These are phyloP conservation scores for Psix sp. DNA, from an alignment of 1,140 invertebrate species.

Conservation along the genomic window DNA sequence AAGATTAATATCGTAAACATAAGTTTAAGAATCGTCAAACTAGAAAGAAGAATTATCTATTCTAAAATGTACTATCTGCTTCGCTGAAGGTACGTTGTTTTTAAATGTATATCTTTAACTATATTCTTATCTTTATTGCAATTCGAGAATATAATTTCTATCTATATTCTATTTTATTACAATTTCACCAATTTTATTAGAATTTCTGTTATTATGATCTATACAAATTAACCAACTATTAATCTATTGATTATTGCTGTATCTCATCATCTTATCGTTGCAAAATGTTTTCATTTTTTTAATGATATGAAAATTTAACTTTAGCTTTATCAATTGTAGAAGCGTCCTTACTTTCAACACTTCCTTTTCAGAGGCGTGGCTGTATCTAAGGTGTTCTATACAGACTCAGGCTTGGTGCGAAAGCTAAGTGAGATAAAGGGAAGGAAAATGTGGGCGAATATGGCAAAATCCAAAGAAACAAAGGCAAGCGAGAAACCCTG, in stretches of 20 bases:
- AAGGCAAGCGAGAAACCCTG: conserved; percentile 45
- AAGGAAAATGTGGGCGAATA: conserved; percentile 55
- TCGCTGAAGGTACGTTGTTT: too few species aligned
- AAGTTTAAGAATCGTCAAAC: conserved; percentile 52
- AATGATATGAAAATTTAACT: conserved; percentile 42
- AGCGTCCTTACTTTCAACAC: conserved; percentile 58
- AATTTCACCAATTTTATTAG: too few species aligned
- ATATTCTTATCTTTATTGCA: too few species aligned
- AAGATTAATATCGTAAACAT: conserved; percentile 61
- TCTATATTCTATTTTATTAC: too few species aligned
- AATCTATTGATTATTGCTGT: too few species aligned
- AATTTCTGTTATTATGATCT: too few species aligned
- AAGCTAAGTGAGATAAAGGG: conserved; percentile 64
- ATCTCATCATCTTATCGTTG: too few species aligned
- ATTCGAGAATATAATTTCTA: too few species aligned
- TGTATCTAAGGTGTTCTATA: conserved; percentile 47
- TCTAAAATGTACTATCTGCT: too few species aligned
- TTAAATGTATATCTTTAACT: too few species aligned
- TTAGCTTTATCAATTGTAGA: conserved; percentile 47
- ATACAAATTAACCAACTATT: too few species aligned
- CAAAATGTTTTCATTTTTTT: conserved; percentile 20
- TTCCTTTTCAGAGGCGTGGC: conserved; percentile 58
- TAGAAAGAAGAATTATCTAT: too few species aligned
- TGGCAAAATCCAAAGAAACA: conserved; percentile 65
- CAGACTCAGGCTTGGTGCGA: conserved; percentile 43